Evolutionary conservation across 2,797 vertebrate species (phyloP).

Genomic region (Darevskia nairensis): DNA sequence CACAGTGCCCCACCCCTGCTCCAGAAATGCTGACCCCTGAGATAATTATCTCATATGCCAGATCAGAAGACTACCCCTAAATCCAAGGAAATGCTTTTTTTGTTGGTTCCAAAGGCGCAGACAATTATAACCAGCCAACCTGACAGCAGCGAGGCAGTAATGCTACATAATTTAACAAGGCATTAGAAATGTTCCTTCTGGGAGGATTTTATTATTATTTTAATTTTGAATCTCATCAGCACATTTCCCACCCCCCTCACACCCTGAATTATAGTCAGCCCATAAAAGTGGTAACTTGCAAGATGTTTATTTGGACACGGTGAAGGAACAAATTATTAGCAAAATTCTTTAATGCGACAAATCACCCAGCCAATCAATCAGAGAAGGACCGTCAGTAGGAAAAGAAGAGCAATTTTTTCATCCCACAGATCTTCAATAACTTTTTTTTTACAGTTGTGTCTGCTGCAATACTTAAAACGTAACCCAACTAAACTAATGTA

Average conservation of each 20-base stretch:
- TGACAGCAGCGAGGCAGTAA: conserved; percentile 27
- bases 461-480: conserved; percentile 49
- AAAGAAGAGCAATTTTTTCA: neutral
- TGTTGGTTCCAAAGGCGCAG: conserved; percentile 5
- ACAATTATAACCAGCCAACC: conserved; percentile 46
- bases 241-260: conserved; percentile 14
- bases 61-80: neutral
- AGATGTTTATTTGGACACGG: conserved; percentile 44
- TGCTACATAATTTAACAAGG: conserved; percentile 43
- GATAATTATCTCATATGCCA: neutral
- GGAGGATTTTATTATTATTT: conserved; percentile 49
- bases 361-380: conserved; percentile 50
- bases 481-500: conserved; percentile 38
- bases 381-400: conserved; percentile 45
- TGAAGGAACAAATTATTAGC: conserved; percentile 1
- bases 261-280: conserved; percentile 49
- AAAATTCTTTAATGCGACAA: conserved; percentile 30
- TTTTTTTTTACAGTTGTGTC: conserved; percentile 12
- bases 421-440: conserved; percentile 33
- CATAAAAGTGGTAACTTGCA: conserved; percentile 51
- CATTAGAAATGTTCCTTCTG: conserved; percentile 49
- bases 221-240: conserved; percentile 56
- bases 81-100: neutral
- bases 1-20: neutral
- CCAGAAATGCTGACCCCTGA: neutral